A percentile compares a stretch with the other conserved stretches of the same genome.
Conservation (phyloP, 2,797 vertebrate species). For the Pseudotriccus pelzelni region DNA sequence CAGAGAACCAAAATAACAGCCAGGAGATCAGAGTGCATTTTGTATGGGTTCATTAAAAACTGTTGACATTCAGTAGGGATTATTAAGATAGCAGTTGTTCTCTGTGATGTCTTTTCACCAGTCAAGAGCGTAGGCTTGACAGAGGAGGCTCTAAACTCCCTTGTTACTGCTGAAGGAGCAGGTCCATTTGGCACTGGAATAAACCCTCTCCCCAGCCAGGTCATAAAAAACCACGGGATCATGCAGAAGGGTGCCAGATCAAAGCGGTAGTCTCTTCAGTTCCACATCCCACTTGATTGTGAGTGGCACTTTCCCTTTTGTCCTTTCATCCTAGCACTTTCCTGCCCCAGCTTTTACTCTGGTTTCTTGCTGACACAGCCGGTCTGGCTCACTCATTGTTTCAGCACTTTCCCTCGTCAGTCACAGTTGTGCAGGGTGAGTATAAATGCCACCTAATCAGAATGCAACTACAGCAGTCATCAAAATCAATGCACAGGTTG, state of each 20-base stretch:
- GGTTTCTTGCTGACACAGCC: slow-evolving; percentile 10
- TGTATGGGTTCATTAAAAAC: neutral
- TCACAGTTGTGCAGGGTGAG: neutral
- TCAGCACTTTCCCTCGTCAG: neutral
- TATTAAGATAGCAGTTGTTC: neutral
- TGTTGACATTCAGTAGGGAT: neutral
- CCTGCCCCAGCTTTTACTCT: neutral
- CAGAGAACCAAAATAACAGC: neutral
- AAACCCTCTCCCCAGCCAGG: neutral
- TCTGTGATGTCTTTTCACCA: neutral
- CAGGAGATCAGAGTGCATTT: neutral
- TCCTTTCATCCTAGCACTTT: neutral
- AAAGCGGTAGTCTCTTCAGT: neutral
- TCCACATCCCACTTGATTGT: neutral
- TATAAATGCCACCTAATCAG: neutral
- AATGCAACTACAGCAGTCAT: neutral
- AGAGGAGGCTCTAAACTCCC: neutral
- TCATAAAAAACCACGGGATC: neutral
- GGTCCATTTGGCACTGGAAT: neutral
- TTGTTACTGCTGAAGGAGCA: neutral
- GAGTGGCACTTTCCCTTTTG: neutral
- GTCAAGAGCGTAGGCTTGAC: neutral
- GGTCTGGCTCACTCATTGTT: slow-evolving; percentile 17
- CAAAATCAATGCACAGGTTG: neutral
- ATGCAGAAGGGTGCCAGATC: neutral